A percentile compares a stretch with the other conserved stretches of the same genome.
Evolutionary conservation across 2,797 vertebrate genomes (phyloP).

Genomic region (Rhabdophis nuchalis): DNA sequence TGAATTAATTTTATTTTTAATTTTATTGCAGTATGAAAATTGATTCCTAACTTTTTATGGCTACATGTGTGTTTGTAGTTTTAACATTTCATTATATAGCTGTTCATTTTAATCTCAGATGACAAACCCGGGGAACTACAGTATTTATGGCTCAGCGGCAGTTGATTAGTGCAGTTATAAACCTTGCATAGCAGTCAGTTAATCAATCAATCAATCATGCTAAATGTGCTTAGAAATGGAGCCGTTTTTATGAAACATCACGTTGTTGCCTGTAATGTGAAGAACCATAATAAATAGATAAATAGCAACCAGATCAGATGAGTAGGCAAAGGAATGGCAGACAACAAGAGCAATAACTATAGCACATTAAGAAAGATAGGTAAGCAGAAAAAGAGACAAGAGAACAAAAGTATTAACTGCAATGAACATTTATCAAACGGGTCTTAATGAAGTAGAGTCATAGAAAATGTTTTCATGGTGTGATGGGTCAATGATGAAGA

Average conservation of each 20-base stretch:
- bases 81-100: not conserved
- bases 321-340: not conserved
- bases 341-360: not conserved
- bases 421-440: not conserved
- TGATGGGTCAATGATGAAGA: not conserved
- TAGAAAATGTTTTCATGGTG: not conserved
- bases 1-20: not conserved
- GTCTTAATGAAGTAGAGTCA: not conserved
- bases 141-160: not conserved
- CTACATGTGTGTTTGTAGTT: not conserved
- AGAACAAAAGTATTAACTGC: not conserved
- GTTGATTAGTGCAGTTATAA: not conserved
- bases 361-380: not conserved
- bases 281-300: not conserved
- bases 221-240: not conserved
- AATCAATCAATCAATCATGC: not conserved
- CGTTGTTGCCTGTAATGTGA: not conserved
- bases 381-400: not conserved
- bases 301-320: not conserved
- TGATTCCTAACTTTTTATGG: not conserved
- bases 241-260: not conserved
- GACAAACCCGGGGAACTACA: not conserved
- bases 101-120: not conserved
- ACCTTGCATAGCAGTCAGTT: not conserved
- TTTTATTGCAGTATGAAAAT: not conserved